Base-by-base conservation (phyloP, 1,140 invertebrate species). In the Orchesella cincta region DNA sequence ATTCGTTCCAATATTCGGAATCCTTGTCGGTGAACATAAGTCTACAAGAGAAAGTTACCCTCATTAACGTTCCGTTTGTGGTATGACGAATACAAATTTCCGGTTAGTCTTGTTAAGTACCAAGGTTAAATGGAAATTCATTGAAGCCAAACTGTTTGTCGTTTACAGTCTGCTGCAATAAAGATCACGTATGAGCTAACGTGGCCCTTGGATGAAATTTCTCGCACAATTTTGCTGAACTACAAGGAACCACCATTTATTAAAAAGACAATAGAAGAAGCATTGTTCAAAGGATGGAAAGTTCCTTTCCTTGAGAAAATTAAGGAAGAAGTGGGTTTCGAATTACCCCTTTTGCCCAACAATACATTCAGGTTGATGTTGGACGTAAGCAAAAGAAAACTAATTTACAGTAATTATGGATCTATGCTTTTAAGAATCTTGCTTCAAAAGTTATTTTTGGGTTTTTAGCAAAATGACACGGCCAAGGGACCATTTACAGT, bases 31-130 rank as follows among this genome's bases (percentile, higher is more conserved):
- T 14, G 18, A 71, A 76, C 12, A 2, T 23, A 1, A n/a, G 18
- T 23, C 74, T 78, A 39, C 57, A 78, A 31, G 79, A 80, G 62
- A 20, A 76, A n/a, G 36, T 80, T 2, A 78, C 46, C 1, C 74
- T 77, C 34, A 70, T 80, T 28, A 80, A 80, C 39, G 78, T 80
- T 57, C 79, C 79, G 20, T 76, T 78, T 36, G 79, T 74, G 16
- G 79, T 80, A 76, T 76, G 79, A 1, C 31, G 34, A 12, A n/a
- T 12, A 14, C 52, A 18, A 72, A 33, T 52, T 29, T 26, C 20
- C 1, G 57, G 39, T 16, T 35, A 14, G 1, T 23, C 8, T 71
- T 8, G 3, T 28, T 28, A 36, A 14, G 3, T 23, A 14, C 34
- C n/a, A 23, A 5, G 3, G 14, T 51, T 14, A 57, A 14, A n/a